Percentiles rank a stretch among this genome's conserved stretches.
Evolutionary conservation across 2,113 vertebrate species (phyloP).

Genomic region (Gavialis gangeticus): DNA sequence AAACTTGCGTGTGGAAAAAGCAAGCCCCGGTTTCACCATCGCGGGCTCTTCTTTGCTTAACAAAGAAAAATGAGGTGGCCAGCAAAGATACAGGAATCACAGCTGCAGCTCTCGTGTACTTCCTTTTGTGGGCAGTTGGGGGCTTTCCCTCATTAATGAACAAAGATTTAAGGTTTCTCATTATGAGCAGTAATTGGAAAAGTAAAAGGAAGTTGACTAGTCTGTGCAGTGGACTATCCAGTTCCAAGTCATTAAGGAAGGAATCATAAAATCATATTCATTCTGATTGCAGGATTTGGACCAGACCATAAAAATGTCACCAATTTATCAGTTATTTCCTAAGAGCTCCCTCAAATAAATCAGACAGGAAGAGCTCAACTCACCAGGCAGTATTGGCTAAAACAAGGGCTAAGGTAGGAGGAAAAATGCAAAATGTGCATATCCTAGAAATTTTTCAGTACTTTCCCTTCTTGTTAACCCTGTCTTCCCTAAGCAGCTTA

Average conservation of each 20-base stretch:
- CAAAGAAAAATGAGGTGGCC: conserved; percentile 1
- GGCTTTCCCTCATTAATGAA: background rate
- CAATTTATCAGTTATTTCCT: background rate
- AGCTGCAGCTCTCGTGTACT: background rate
- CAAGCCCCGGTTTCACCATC: background rate
- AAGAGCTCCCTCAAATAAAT: background rate
- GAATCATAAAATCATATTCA: background rate
- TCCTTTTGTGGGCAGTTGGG: background rate
- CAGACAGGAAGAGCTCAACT: background rate
- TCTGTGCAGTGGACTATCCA: background rate
- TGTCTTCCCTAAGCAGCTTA: background rate
- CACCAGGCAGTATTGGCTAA: background rate
- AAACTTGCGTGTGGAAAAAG: fast-evolving
- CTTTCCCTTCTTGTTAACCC: background rate
- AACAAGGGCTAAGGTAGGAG: background rate
- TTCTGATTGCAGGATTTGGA: background rate
- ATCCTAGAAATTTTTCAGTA: background rate
- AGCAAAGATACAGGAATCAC: background rate
- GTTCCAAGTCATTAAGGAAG: background rate
- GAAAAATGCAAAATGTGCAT: background rate
- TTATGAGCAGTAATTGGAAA: background rate
- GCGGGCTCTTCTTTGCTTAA: background rate
- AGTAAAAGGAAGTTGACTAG: background rate
- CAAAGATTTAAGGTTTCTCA: fast-evolving
- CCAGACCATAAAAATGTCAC: background rate